A percentile compares a stretch with the other conserved stretches of the same genome.
phyloP scores from a whole-genome alignment of 2,113 vertebrate species.

The Talpa occidentalis region DNA sequence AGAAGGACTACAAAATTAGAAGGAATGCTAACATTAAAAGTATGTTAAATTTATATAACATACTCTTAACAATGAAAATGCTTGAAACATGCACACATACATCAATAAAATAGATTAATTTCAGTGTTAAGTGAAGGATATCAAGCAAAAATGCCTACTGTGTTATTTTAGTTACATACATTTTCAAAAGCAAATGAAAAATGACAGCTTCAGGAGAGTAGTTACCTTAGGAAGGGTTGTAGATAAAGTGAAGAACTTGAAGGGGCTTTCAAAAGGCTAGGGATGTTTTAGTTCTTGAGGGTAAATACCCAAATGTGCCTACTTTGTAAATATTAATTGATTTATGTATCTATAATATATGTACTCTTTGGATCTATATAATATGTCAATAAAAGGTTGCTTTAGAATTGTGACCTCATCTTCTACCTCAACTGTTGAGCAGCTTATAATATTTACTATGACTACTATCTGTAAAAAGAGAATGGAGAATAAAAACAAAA shows the following conservation, averaged over 20 bases:
- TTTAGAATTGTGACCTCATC: neutral
- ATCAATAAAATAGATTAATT: neutral
- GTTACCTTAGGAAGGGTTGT: neutral
- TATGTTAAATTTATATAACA: neutral
- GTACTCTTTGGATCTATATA: neutral
- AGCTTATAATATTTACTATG: neutral
- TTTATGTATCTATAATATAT: neutral
- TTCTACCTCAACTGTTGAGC: neutral
- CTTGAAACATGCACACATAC: neutral
- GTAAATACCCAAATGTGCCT: neutral
- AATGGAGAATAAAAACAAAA: neutral
- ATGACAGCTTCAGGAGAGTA: neutral
- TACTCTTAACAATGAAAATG: neutral
- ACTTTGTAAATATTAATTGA: neutral
- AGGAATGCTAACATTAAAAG: too few species aligned
- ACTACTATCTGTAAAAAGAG: neutral
- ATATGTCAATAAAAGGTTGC: neutral
- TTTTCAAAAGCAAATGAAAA: neutral
- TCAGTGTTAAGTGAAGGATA: neutral
- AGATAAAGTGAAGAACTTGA: neutral
- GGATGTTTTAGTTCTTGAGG: neutral
- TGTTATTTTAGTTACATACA: neutral
- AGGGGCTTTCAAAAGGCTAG: neutral
- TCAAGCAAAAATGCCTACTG: neutral
- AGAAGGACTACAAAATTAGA: too few species aligned